Evolutionary conservation across 2,888 invertebrate genomes (phyloP), one percentile per base, ranked within the genome.

Genomic region (Nemotelus pantherinus): DNA sequence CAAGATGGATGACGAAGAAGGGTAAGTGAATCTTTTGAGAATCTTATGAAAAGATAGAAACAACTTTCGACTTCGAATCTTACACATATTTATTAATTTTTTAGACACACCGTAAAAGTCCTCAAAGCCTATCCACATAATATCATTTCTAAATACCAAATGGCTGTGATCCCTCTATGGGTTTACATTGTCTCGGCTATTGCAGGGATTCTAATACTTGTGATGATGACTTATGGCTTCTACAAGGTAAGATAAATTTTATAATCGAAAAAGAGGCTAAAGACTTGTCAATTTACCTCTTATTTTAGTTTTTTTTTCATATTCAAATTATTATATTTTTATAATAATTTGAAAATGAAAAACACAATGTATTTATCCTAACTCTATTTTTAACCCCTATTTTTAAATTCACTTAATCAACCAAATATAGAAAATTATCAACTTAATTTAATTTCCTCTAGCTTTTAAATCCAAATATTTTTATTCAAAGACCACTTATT

Each of bases 181-280:
- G 85, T 88, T 63, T 86, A 86, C 71, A 86, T 89, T 57, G 78
- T 88, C 2, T 85, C 89, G 1, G 83, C 86, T 39, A 79, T 89
- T 7, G 85, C 85, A 57, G 89, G 89, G 10, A 81, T 89, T 7
- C 70, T 89, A 57, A 77, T 88, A 6, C 81, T 89, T 50, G 82
- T 87, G 2, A 81, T 87, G 7, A 77, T 89, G 2, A 85, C 84
- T 41, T 85, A 88, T 44, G 85, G 81, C 75, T 83, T 89, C 81
- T 85, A 87, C 64, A 86, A 82, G 83, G 87, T 87, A 67, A 77
- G 82, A 25, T 45, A 5, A 5, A 53, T 39, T 47, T 67, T 6
- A 44, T n/a, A 47, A 41, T 25, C 25, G 6, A 7, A 39, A 10
- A 25, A 50, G 50, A 10, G 4, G 3, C 57, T 25, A 9, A 6